A percentile compares a stretch with the other conserved stretches of the same genome.
These are phyloP conservation scores for Philaenus spumarius DNA, from an alignment of 1,140 invertebrate genomes.

Conservation along the genomic window DNA sequence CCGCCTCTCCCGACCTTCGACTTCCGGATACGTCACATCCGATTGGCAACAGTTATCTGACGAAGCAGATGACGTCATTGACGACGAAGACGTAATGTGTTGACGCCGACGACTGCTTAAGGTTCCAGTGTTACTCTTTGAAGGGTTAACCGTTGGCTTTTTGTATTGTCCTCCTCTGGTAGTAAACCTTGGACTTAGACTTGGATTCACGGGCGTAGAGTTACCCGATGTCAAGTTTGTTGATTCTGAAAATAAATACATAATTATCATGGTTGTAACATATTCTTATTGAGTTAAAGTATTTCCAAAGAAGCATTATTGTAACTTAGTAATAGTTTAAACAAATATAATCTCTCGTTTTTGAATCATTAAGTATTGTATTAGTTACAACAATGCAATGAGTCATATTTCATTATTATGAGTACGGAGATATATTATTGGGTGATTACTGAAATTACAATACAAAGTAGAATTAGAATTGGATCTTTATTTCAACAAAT, in stretches of 20 bases:
- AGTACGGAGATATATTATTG: too few species aligned
- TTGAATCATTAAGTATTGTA: too few species aligned
- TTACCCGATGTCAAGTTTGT: conserved; percentile 23
- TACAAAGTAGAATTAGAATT: too few species aligned
- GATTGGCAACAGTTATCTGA: conserved; percentile 11
- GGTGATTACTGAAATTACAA: too few species aligned
- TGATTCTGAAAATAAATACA: conserved; percentile 15
- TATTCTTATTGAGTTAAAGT: too few species aligned
- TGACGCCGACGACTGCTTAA: conserved; percentile 1
- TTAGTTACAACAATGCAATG: too few species aligned
- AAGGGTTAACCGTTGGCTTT: not conserved
- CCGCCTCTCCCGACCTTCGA: not conserved
- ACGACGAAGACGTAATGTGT: conserved; percentile 9
- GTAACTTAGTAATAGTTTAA: too few species aligned
- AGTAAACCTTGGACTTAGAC: conserved; percentile 21
- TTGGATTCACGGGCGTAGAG: conserved; percentile 23
- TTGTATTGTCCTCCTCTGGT: not conserved
- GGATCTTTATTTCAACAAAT: too few species aligned
- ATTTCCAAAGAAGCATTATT: too few species aligned
- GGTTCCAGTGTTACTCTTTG: conserved; percentile 6
- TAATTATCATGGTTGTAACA: too few species aligned
- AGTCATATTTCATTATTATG: too few species aligned
- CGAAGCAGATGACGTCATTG: conserved; percentile 6
- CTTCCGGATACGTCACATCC: conserved; percentile 10
- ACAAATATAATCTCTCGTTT: too few species aligned